These are phyloP conservation scores for Arctocebus calabarensis DNA, from an alignment of 2,797 vertebrate genomes.

Conservation along the genomic window DNA sequence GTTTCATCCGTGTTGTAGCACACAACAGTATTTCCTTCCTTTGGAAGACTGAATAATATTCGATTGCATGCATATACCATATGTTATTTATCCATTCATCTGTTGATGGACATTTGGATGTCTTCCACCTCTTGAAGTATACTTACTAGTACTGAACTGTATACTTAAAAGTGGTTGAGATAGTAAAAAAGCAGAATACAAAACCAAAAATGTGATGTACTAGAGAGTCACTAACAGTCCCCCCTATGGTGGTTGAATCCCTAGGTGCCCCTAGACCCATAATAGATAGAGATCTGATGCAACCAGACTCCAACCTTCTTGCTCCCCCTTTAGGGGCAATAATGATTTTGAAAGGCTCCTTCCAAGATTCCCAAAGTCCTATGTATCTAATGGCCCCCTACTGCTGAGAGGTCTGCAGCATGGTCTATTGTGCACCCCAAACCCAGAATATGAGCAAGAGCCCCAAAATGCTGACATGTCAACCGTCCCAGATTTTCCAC, in stretches of 20 bases:
- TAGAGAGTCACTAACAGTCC: not conserved
- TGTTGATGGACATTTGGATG: not conserved
- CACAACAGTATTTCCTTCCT: not conserved
- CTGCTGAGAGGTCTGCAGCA: not conserved
- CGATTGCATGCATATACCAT: too few species aligned
- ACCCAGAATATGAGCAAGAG: not conserved
- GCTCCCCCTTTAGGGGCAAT: not conserved
- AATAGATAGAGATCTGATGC: not conserved
- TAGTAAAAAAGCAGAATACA: not conserved
- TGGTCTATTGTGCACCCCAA: rapidly evolving
- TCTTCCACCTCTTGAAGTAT: not conserved
- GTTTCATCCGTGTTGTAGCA: not conserved
- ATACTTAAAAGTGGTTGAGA: not conserved
- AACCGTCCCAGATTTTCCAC: conserved; percentile 32
- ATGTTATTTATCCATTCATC: not conserved
- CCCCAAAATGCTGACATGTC: not conserved
- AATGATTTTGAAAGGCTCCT: not conserved
- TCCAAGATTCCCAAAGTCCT: not conserved
- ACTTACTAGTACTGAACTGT: not conserved
- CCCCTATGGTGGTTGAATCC: not conserved
- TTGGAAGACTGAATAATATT: not conserved
- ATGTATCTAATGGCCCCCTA: not conserved
- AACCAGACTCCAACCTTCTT: not conserved
- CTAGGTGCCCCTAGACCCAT: too few species aligned
- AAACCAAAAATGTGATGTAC: not conserved